Evolutionary conservation across 2,113 vertebrate species (phyloP), one percentile per base, ranked within the genome.

Genomic region (Pseudopipra pipra): DNA sequence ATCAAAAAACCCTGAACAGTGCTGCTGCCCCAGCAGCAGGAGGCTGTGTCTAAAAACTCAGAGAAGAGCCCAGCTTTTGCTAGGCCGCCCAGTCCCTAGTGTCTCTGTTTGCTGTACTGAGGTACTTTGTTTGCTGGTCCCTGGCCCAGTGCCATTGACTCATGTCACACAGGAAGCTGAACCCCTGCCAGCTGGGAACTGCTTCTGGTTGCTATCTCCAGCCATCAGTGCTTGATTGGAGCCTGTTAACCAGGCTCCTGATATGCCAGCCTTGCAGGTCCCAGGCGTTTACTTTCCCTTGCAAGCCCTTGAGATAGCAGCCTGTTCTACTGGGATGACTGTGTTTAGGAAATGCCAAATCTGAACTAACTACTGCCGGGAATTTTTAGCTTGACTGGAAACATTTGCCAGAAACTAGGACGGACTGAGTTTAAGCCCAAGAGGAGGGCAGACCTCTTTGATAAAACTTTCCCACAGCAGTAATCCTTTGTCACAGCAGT

Each of bases 161-260:
- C 68, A 66, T 81, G 89, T 94, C 88, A 92, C 76, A 79, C 80
- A 94, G 96, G 96, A 93, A 84, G 87, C 88, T 85, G 73, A 89
- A 61, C 11, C 62, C 6, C 65, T 84, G 93, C 96, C 93, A 95
- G 92, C 76, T 80, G 89, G 85, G 86, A 93, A 37, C 88, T 0
- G 13, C 61, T 93, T 33, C 73, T 96, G 83, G 66, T 90, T 3
- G 0, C 86, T 89, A 54, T 95, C 93, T 89, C 8, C 83, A 94
- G 84, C 24, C 90, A 73, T 66, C 3, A 0, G 79, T 12, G 88
- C 92, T 85, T 1, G 3, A 70, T 1, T 65, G 88, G 68, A 94
- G 49, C 72, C 78, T 81, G 85, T 49, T 77, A 92, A 23, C 76
- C 23, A 62, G 74, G 47, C 71, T 91, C 33, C 93, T 74, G 75